phyloP scores from a whole-genome alignment of 2,888 invertebrate species.

The Strigamia crassipes region DNA sequence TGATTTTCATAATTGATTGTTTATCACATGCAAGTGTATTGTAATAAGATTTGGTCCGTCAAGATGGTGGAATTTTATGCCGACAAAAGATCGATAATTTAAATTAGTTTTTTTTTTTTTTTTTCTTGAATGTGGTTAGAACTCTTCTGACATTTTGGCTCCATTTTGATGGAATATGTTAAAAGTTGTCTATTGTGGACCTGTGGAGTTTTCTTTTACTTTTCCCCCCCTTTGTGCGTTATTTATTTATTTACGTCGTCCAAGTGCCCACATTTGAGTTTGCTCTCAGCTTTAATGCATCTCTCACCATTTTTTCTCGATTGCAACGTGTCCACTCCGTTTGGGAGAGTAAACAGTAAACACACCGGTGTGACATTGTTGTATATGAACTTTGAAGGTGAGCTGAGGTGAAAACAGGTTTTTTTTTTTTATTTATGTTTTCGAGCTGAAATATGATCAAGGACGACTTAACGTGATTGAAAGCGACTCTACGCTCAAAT shows the following conservation, averaged over 20 bases:
- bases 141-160: not conserved
- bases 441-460: not conserved
- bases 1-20: conserved; percentile 37
- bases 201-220: not conserved
- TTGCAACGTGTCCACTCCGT: conserved; percentile 20
- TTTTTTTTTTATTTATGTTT: not conserved
- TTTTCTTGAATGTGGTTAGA: not conserved
- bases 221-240: not conserved
- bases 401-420: not conserved
- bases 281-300: conserved; percentile 26
- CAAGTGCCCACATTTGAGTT: conserved; percentile 25
- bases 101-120: not conserved
- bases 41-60: not conserved
- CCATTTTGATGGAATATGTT: not conserved
- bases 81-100: conserved; percentile 23
- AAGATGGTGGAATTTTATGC: not conserved
- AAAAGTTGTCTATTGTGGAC: not conserved
- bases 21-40: conserved; percentile 2
- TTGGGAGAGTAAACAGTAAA: not conserved
- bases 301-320: not conserved
- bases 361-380: conserved; percentile 7
- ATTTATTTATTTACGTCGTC: not conserved
- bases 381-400: not conserved
- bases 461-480: not conserved
- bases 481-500: not conserved